phyloP scores from a whole-genome alignment of 1,140 invertebrate species.

The Rhopalosiphum maidis region DNA sequence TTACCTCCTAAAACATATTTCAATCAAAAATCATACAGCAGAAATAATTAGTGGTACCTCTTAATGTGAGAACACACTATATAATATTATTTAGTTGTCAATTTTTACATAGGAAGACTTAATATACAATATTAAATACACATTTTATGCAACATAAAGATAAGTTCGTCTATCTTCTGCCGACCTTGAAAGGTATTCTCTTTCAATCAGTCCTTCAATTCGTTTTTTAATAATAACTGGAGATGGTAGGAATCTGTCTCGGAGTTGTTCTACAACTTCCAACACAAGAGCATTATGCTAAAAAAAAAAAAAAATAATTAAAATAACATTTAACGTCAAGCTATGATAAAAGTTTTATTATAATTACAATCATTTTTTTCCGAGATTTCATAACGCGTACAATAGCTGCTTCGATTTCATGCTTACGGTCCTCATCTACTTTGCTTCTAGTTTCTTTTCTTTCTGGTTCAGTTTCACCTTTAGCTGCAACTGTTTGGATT shows the following conservation, averaged over 20 bases:
- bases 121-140: neutral
- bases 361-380: constrained; percentile 85
- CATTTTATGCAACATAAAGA: constrained; percentile 32
- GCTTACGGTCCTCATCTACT: constrained; percentile 98
- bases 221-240: constrained; percentile 98
- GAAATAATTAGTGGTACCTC: neutral
- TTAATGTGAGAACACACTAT: neutral
- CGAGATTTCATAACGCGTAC: constrained; percentile 99
- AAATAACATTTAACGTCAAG: neutral
- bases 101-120: constrained; percentile 35
- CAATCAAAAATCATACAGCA: neutral
- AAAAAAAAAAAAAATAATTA: constrained; percentile 59
- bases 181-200: constrained; percentile 96
- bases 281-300: constrained; percentile 93
- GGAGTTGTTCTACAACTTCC: constrained; percentile 97
- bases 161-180: constrained; percentile 79
- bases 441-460: constrained; percentile 96
- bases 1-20: neutral
- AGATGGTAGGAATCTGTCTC: constrained; percentile 94
- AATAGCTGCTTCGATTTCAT: constrained; percentile 99
- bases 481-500: constrained; percentile 93
- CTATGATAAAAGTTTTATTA: neutral
- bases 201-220: constrained; percentile 98
- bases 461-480: constrained; percentile 98
- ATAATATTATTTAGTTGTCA: neutral